phyloP scores from a whole-genome alignment of 2,888 invertebrate genomes.

The Diachrysia chrysitis region DNA sequence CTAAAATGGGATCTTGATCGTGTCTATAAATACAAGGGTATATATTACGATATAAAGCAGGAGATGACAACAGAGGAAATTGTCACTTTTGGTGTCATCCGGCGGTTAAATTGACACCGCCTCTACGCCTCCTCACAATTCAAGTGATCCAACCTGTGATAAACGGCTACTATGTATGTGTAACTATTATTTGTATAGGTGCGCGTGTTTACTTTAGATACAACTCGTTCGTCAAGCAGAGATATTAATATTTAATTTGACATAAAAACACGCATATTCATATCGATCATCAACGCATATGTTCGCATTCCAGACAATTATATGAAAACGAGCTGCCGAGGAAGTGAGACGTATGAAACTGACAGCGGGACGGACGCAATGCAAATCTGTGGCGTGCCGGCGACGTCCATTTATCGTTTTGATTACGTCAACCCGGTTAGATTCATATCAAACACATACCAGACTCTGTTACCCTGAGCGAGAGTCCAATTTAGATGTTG shows the following conservation, averaged over 20 bases:
- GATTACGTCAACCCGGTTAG: slow-evolving; percentile 70
- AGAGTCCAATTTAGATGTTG: slow-evolving; percentile 77
- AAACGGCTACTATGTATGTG: slow-evolving; percentile 22
- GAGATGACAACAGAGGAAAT: slow-evolving; percentile 72
- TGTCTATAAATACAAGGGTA: slow-evolving; percentile 28
- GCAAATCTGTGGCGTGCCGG: slow-evolving; percentile 81
- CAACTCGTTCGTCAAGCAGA: slow-evolving; percentile 16
- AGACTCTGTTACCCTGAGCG: slow-evolving; percentile 69
- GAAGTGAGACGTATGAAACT: slow-evolving; percentile 78
- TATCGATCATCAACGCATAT: slow-evolving; percentile 63
- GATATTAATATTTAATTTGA: slow-evolving; percentile 42
- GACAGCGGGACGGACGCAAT: slow-evolving; percentile 79
- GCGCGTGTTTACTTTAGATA: slow-evolving; percentile 23
- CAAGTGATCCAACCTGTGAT: slow-evolving; percentile 49
- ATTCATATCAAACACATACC: slow-evolving; percentile 63
- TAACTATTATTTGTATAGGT: slow-evolving; percentile 20
- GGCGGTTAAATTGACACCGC: slow-evolving; percentile 74
- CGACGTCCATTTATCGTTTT: slow-evolving; percentile 74
- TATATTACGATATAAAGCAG: slow-evolving; percentile 40
- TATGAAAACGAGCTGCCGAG: slow-evolving; percentile 70
- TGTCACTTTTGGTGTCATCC: slow-evolving; percentile 77
- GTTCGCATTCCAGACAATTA: slow-evolving; percentile 76
- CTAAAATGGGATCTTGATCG: slow-evolving; percentile 41
- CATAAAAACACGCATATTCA: slow-evolving; percentile 57
- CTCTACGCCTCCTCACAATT: slow-evolving; percentile 63